These are phyloP conservation scores for Cecropterus lyciades DNA, from an alignment of 1,140 invertebrate genomes.

Conservation along the genomic window DNA sequence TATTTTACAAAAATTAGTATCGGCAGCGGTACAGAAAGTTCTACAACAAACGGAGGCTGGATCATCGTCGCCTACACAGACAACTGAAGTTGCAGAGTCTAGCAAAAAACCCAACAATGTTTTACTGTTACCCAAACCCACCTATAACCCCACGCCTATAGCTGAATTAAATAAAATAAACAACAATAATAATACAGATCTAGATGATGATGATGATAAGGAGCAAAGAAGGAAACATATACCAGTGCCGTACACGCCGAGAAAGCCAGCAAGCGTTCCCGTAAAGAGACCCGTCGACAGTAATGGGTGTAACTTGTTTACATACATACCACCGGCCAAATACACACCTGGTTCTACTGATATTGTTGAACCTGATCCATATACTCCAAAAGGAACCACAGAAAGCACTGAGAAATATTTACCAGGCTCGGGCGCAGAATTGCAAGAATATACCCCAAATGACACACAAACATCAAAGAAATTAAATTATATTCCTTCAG, in stretches of 20 bases:
- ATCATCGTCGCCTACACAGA: slow-evolving; percentile 37
- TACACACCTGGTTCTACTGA: slow-evolving; percentile 75
- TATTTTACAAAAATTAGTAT: slow-evolving; percentile 79
- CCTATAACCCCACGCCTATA: slow-evolving; percentile 83
- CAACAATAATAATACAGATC: slow-evolving; percentile 52
- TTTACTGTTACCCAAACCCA: slow-evolving; percentile 55
- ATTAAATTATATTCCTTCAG: slow-evolving; percentile 75
- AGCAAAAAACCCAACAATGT: slow-evolving; percentile 34
- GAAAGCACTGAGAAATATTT: slow-evolving; percentile 71
- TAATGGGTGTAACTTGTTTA: slow-evolving; percentile 69
- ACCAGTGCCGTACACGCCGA: slow-evolving; percentile 81
- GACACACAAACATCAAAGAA: slow-evolving; percentile 56
- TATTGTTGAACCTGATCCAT: slow-evolving; percentile 62
- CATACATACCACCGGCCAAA: slow-evolving; percentile 67
- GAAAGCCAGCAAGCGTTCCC: slow-evolving; percentile 69
- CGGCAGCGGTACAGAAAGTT: slow-evolving; percentile 80
- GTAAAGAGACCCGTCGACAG: slow-evolving; percentile 67
- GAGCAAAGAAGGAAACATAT: slow-evolving; percentile 76
- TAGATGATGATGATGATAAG: slow-evolving; percentile 58
- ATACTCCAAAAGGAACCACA: slow-evolving; percentile 66
- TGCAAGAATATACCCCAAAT: slow-evolving; percentile 69
- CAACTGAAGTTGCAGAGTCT: slow-evolving; percentile 22
- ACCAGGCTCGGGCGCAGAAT: slow-evolving; percentile 65
- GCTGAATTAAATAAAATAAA: slow-evolving; percentile 79
- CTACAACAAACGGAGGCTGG: slow-evolving; percentile 68